Evolutionary conservation across 2,888 invertebrate genomes (phyloP).

Genomic region (Margaritifera margaritifera): DNA sequence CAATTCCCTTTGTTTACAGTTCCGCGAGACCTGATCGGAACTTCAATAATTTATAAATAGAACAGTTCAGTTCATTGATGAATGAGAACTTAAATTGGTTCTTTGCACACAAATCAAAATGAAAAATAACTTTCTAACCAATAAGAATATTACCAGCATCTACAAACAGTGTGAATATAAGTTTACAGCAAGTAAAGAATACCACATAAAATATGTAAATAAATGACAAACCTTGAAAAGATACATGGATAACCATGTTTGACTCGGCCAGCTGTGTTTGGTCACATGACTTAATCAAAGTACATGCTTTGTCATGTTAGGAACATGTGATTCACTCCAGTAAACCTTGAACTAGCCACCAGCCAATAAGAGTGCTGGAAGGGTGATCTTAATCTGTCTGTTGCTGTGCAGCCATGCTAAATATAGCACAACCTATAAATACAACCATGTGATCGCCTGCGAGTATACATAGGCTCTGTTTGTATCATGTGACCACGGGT

Average conservation of each 20-base stretch:
- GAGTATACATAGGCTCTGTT: conserved; percentile 7
- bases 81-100: too few species aligned
- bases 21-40: too few species aligned
- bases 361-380: conserved; percentile 50
- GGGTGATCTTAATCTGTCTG: conserved; percentile 46
- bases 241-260: conserved; percentile 41
- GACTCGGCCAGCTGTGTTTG: conserved; percentile 54
- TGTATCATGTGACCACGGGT: conserved; percentile 23
- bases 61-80: too few species aligned
- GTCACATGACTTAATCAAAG: conserved; percentile 59
- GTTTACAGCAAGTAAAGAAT: conserved; percentile 9
- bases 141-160: too few species aligned
- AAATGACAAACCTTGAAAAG: conserved; percentile 34
- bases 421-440: conserved; percentile 39
- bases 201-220: conserved; percentile 36
- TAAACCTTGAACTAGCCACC: conserved; percentile 47
- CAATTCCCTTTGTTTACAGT: too few species aligned
- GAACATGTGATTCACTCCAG: conserved; percentile 53
- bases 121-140: too few species aligned
- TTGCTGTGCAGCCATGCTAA: conserved; percentile 58
- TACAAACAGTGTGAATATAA: too few species aligned
- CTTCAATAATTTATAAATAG: too few species aligned
- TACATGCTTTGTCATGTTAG: conserved; percentile 42
- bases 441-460: conserved; percentile 28
- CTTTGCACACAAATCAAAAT: too few species aligned